phyloP scores from a whole-genome alignment of 2,113 vertebrate species.

The Eudorcas thomsonii region DNA sequence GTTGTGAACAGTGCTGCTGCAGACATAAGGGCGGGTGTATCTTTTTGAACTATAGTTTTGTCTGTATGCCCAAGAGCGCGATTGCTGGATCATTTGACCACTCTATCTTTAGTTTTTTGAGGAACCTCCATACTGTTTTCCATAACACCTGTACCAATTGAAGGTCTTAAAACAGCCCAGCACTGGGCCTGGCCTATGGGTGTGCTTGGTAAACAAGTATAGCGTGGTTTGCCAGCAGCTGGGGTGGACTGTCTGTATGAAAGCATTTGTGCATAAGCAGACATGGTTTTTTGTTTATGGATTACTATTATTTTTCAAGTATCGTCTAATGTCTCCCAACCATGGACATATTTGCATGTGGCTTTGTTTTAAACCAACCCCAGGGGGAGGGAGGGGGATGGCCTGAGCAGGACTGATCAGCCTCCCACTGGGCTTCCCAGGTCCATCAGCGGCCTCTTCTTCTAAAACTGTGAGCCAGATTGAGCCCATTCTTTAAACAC shows the following conservation, averaged over 20 bases:
- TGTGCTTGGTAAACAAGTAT: not conserved
- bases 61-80: not conserved
- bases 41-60: not conserved
- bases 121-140: not conserved
- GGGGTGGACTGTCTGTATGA: not conserved
- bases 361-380: not conserved
- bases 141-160: not conserved
- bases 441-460: not conserved
- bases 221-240: accelerated
- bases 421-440: too few relatives aligned
- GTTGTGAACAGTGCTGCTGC: not conserved
- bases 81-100: not conserved
- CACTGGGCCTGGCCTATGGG: too few relatives aligned
- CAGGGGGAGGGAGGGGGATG: not conserved
- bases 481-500: slow-evolving; percentile 58
- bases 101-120: not conserved
- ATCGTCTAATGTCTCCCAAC: not conserved
- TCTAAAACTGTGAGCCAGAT: slow-evolving; percentile 21
- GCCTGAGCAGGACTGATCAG: accelerated
- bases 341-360: not conserved
- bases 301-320: not conserved
- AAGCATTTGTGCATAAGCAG: not conserved
- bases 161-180: not conserved
- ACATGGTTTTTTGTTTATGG: not conserved
- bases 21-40: not conserved